phyloP scores from a whole-genome alignment of 2,888 invertebrate species.

The Trisateles emortualis region DNA sequence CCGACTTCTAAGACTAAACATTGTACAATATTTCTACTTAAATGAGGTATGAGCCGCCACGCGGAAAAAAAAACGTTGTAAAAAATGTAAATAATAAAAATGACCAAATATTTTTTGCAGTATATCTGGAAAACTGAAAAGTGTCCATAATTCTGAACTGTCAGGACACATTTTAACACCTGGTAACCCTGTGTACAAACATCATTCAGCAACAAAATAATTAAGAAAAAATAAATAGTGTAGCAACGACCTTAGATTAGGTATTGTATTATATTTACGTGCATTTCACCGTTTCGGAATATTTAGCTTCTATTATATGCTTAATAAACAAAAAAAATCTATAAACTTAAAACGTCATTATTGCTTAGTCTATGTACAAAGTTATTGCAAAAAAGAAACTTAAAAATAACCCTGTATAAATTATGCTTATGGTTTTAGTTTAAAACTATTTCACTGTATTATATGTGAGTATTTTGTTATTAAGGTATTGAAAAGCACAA shows the following conservation, averaged over 20 bases:
- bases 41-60: too few species aligned
- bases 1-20: too few species aligned
- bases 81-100: too few species aligned
- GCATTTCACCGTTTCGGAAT: conserved; percentile 23
- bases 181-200: too few species aligned
- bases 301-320: conserved; percentile 31
- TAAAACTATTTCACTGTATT: conserved; percentile 76
- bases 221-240: conserved; percentile 29
- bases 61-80: too few species aligned
- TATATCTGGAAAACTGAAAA: too few species aligned
- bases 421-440: conserved; percentile 83
- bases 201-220: conserved; percentile 31
- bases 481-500: conserved; percentile 78
- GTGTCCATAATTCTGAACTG: too few species aligned
- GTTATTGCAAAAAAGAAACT: conserved; percentile 61
- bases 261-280: conserved; percentile 14
- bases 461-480: conserved; percentile 82
- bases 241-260: conserved; percentile 34
- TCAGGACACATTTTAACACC: too few species aligned
- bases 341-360: conserved; percentile 38
- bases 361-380: conserved; percentile 50
- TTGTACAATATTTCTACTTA: too few species aligned
- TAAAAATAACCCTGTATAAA: conserved; percentile 86
- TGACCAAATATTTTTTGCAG: too few species aligned
- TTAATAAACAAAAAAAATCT: conserved; percentile 26